These are phyloP conservation scores for Brachionichthys hirsutus DNA, from an alignment of 2,113 vertebrate genomes.

Conservation along the genomic window DNA sequence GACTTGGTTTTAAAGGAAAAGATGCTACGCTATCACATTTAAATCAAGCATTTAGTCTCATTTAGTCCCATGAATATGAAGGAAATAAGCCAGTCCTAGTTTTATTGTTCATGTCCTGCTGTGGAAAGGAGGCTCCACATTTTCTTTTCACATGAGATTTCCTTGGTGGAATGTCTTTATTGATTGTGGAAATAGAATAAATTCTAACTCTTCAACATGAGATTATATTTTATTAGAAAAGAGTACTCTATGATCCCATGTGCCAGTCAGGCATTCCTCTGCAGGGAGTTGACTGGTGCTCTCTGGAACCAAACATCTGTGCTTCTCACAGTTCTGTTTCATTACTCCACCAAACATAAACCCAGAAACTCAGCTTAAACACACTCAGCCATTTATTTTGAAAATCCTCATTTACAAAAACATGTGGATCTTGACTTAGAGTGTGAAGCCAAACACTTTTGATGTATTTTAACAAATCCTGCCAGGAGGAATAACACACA, in stretches of 20 bases:
- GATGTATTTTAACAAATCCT: slow-evolving; percentile 60
- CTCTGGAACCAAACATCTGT: slow-evolving; percentile 61
- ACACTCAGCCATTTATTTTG: slow-evolving; percentile 65
- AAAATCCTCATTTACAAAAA: slow-evolving; percentile 60
- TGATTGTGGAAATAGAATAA: slow-evolving; percentile 60
- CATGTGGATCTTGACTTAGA: slow-evolving; percentile 43
- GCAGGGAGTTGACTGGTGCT: slow-evolving; percentile 63
- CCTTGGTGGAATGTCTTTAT: slow-evolving; percentile 57
- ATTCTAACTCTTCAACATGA: slow-evolving; percentile 46
- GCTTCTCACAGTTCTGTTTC: slow-evolving; percentile 63
- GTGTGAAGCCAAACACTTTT: slow-evolving; percentile 57
- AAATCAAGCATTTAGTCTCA: no score
- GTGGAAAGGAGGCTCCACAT: slow-evolving; percentile 16
- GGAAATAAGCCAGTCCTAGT: no score
- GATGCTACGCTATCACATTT: no score
- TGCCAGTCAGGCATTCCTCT: slow-evolving; percentile 70
- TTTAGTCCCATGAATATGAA: no score
- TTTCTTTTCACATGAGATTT: slow-evolving; percentile 51
- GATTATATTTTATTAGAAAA: slow-evolving; percentile 63
- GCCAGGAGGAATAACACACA: slow-evolving; percentile 60
- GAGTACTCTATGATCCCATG: slow-evolving; percentile 38
- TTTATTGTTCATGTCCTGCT: slow-evolving; percentile 23
- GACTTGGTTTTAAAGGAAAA: no score
- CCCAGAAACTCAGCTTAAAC: slow-evolving; percentile 67
- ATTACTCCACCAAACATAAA: slow-evolving; percentile 64